phyloP scores from a whole-genome alignment of 2,888 invertebrate species.

The Lumbricus terrestris region DNA sequence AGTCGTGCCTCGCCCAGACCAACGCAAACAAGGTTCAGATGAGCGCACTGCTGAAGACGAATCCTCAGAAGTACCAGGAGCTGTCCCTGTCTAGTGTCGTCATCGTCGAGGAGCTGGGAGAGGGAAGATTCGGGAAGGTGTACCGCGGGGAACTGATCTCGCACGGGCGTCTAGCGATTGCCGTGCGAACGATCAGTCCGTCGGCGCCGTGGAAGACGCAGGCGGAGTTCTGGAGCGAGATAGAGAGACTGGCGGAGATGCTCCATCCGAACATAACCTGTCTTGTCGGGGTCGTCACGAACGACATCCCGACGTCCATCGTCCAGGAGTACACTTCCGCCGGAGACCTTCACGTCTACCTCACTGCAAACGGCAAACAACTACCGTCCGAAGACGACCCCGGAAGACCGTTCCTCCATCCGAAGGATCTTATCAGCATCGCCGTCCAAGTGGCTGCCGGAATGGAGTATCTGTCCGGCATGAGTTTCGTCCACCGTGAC shows the following conservation, averaged over 20 bases:
- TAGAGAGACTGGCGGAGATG: slow-evolving; percentile 88
- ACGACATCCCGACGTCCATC: slow-evolving; percentile 87
- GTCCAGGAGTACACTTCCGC: slow-evolving; percentile 93
- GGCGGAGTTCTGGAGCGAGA: slow-evolving; percentile 77
- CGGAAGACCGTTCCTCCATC: slow-evolving; percentile 49
- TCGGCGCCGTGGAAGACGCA: slow-evolving; percentile 84
- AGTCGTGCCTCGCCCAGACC: not conserved
- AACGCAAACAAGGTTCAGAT: not conserved
- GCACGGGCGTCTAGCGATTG: slow-evolving; percentile 79
- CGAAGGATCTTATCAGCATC: slow-evolving; percentile 79
- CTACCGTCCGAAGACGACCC: slow-evolving; percentile 37
- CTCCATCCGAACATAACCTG: slow-evolving; percentile 94
- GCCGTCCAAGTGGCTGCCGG: slow-evolving; percentile 65
- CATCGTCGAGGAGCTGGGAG: slow-evolving; percentile 55
- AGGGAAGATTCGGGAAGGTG: slow-evolving; percentile 90
- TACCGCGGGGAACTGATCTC: slow-evolving; percentile 82
- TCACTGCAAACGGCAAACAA: slow-evolving; percentile 73
- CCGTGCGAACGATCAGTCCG: slow-evolving; percentile 89
- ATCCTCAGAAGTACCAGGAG: not conserved
- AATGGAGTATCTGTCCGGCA: slow-evolving; percentile 66
- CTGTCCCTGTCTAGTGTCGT: slow-evolving; percentile 74
- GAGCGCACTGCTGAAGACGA: not conserved
- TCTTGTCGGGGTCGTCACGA: slow-evolving; percentile 84
- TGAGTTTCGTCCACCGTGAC: slow-evolving; percentile 94
- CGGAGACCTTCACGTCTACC: slow-evolving; percentile 93